These are phyloP conservation scores for Fundulus diaphanus DNA, from an alignment of 2,797 vertebrate genomes.

Conservation along the genomic window DNA sequence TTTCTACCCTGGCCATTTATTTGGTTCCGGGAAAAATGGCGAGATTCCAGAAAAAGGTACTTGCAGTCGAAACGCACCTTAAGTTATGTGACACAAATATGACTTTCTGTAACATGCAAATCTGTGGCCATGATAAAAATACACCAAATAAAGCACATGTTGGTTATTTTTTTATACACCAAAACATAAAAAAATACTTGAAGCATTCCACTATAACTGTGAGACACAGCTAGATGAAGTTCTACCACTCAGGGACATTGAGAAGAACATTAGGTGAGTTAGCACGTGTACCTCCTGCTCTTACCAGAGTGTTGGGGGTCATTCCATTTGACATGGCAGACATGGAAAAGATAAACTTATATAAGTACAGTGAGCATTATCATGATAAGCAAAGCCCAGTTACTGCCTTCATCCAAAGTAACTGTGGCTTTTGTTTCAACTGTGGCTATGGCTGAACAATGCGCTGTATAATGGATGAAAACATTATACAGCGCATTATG, in stretches of 20 bases:
- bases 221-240: slow-evolving; percentile 49
- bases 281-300: slow-evolving; percentile 99
- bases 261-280: slow-evolving; percentile 57
- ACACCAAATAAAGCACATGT: neutral
- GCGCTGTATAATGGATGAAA: slow-evolving; percentile 43
- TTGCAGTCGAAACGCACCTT: slow-evolving; percentile 9
- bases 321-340: slow-evolving; percentile 96
- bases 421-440: slow-evolving; percentile 42
- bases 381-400: slow-evolving; percentile 45
- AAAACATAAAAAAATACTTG: slow-evolving; percentile 18
- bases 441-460: slow-evolving; percentile 31
- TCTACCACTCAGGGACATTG: slow-evolving; percentile 50
- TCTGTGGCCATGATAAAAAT: slow-evolving; percentile 25
- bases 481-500: slow-evolving; percentile 54
- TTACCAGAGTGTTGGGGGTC: slow-evolving; percentile 96
- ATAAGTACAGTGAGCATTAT: slow-evolving; percentile 87
- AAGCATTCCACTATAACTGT: slow-evolving; percentile 43
- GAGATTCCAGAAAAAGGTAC: neutral
- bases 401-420: slow-evolving; percentile 24
- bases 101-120: slow-evolving; percentile 52
- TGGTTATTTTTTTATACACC: neutral
- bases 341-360: slow-evolving; percentile 95
- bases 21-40: neutral
- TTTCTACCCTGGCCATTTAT: neutral
- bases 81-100: slow-evolving; percentile 17